Base-by-base conservation (phyloP, 2,888 invertebrate species). In the Mayetiola destructor region DNA sequence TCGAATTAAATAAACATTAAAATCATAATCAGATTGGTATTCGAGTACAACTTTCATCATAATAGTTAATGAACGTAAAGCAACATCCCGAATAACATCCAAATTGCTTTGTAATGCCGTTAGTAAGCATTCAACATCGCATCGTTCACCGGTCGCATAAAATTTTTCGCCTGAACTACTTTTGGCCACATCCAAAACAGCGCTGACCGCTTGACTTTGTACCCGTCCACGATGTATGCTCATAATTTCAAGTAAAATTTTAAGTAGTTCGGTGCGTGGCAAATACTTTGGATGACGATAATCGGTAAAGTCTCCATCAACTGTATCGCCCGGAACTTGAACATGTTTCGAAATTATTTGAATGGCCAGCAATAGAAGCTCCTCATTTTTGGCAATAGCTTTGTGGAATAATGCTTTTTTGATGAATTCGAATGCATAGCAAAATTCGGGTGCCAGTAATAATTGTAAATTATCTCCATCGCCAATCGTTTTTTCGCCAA, bases 231-330 rank as follows among this genome's bases (percentile, higher is more conserved):
- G 74, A 16, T 82, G 80, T 48, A 72, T 67, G 78, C 83, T 80
- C 64, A 90, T 85, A 23, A 91, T 75, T 64, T 86, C 80, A 59
- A 92, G 78, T 37, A 94, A 76, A 57, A 91, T 73, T 52, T 82
- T 77, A 66, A 92, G 82, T 78, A 95, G 86, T 66, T 88, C 84
- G 64, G 81, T 78, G 36, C 87, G 77, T 4, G 94, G 94, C 66
- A 93, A 76, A 63, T 87, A 80, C 59, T 79, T 76, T 0, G 93
- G 91, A 70, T 87, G 82, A 64, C 80, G 77, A 57, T 79, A 71
- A 64, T 81, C 80, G 29, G 70, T 72, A 0, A 69, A 64, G 32
- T 73, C 72, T 4, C 69, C 66, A 20, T 66, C 66, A 40, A 63
- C 60, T 1, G 67, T 65, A 56, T 70, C 68, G 1, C 75, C 75